These are phyloP conservation scores for Orchestia grillus DNA, from an alignment of 1,140 invertebrate genomes.

Conservation along the genomic window DNA sequence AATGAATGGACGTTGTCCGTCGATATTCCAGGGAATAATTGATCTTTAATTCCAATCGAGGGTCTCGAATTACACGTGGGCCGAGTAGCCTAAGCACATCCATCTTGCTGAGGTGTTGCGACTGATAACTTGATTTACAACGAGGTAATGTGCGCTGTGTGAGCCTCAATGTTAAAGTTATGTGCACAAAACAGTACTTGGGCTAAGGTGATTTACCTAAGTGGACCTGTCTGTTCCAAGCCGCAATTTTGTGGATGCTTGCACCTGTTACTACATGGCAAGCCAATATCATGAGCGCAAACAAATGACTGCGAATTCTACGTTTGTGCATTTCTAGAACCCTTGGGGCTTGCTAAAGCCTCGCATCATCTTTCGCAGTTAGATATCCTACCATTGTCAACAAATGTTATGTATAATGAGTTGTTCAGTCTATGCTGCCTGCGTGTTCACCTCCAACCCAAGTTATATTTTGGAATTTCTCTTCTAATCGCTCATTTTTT, in stretches of 20 bases:
- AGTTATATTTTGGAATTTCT: no score
- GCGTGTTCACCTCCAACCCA: no score
- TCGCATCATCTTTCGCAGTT: no score
- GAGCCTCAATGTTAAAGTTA: not conserved
- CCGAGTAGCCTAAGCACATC: not conserved
- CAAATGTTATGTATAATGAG: no score
- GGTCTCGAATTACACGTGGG: not conserved
- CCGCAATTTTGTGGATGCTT: not conserved
- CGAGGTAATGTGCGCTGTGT: not conserved
- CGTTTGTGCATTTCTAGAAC: no score
- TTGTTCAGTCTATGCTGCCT: no score
- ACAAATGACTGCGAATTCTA: no score
- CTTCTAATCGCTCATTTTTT: no score
- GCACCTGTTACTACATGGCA: no score
- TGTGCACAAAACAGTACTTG: not conserved
- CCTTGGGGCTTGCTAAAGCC: no score
- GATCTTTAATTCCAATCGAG: constrained; percentile 19
- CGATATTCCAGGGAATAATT: constrained; percentile 36
- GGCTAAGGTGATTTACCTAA: not conserved
- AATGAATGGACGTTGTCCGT: constrained; percentile 11
- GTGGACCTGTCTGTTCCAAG: not conserved
- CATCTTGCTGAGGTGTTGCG: not conserved
- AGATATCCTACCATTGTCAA: no score
- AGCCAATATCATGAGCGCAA: no score
- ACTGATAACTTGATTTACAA: not conserved